Base-by-base conservation (phyloP, 2,113 vertebrate species). In the Corythoichthys intestinalis region DNA sequence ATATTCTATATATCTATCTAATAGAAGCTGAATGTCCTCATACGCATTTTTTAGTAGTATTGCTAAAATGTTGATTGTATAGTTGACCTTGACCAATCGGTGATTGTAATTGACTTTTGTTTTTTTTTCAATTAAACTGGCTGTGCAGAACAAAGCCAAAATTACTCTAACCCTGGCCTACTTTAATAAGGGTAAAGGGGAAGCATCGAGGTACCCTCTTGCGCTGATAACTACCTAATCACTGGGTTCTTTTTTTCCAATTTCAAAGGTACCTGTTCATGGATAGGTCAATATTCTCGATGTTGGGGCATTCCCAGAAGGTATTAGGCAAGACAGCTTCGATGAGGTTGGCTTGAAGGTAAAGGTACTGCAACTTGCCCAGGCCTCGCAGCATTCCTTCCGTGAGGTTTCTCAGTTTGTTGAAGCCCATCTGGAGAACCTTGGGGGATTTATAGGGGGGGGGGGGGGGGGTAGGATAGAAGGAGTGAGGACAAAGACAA, bases 271-370 rank as follows among this genome's bases (percentile, higher is more conserved):
- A 90, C 89, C 86, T 94, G 91, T 99, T 99, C 97, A 98, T 97
- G 85, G 97, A 99, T 69, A 99, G 93, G 90, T 99, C 97, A 50
- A 99, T 93, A 82, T 98, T 99, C 91, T 97, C 91, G 38, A 99
- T 93, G 86, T 94, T 96, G 75, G 94, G 95, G 78, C 96, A 98
- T 85, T 98, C 97, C 94, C 95, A 94, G 91, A 99, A 98, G 89
- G 95, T 94, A 86, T 97, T 95, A 84, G 94, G 93, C 65, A 94
- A 93, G 76, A 99, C 96, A 1, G 89, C 91, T 93, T 99, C 97
- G 0, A 99, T 99, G 89, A 95, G 93, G 87, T 99, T 99, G 76
- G 97, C 96, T 83, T 99, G 97, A 86, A 99, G 93, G 92, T 99
- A 98, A 74, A 99, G 95, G 83, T 99, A 98, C 93, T 99, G 95